Base-by-base conservation (phyloP, 2,797 vertebrate genomes). In the Psittacula echo region DNA sequence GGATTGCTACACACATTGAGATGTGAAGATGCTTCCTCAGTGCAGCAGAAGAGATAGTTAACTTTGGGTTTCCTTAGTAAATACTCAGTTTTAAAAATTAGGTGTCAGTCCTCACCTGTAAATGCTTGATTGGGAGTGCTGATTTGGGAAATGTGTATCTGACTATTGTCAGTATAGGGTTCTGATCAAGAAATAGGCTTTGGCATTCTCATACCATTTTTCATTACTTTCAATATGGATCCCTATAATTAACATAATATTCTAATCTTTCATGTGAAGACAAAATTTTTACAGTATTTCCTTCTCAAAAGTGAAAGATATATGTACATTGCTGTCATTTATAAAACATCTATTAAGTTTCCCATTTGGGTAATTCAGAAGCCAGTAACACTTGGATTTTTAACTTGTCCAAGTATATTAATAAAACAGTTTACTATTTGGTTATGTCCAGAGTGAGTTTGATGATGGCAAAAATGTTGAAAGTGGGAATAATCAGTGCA, bases 141-240 rank as follows among this genome's bases (percentile, higher is more conserved):
- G 53, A 2, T 3, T 19, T 21, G 19, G 54, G 19, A 68, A 60
- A 26, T 5, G 21, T 42, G 24, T 23, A 6, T 66, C 3, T 2
- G 37, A 5, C 19, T 47, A 6, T 19, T 37, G n/a, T 19, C 34
- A 41, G 5, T 23, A 0, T 17, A 7, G 18, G 24, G 9, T 26
- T 65, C 14, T 51, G 44, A 23, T 12, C 5, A 9, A 62, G 68
- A 60, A 34, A 22, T 13, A n/a, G 41, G 15, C 70, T 89, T 56
- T 42, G 48, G 3, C 14, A 0, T n/a, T 72, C 9, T 72, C 10
- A 0, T 50, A 56, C 9, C 44, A 3, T 2, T 70, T 75, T 74
- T 62, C 3, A 1, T 4, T 18, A 11, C 6, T 34, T 8, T 82
- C 5, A 4, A 0, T 23, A 2, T 10, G 2, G 27, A 13, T 34